Evolutionary conservation across 2,797 vertebrate species (phyloP), one percentile per base, ranked within the genome.

Genomic region (Tiaroga cobitis): DNA sequence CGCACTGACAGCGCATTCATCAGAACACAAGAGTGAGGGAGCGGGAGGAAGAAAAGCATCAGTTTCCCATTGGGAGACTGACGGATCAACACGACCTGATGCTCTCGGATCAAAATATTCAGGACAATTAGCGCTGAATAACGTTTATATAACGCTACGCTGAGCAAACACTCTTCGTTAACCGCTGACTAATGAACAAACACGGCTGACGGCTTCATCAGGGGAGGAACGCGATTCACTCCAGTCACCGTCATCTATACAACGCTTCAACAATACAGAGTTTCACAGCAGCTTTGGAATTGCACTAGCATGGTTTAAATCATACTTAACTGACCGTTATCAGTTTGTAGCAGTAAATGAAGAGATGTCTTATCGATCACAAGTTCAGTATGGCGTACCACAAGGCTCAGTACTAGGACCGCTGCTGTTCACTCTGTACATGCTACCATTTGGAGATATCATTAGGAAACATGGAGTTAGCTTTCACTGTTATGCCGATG

Each of bases 11-110:
- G 54, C 74, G 90, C 84, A 59, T 89, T 37, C 86, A 90, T 82
- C 81, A 81, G 82, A 49, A 34, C 21, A 78, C 70, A 37, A 54
- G 80, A 29, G 63, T 21, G 46, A 83, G 81, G 63, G 37, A 82
- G 6, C 74, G 54, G 89, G 88, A 88, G 90, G 88, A 86, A 90
- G 90, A 87, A 82, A 80, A 82, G 65, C 63, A 11, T 68, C 79
- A 2, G 65, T 49, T 80, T 39, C 79, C 32, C 41, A 3, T 26
- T 29, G 19, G 13, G 65, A 56, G 49, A 74, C 46, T 54, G 80
- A 81, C 80, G 10, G 67, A 18, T 54, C 7, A 81, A 81, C 80
- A 56, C 11, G 46, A 69, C 65, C 65, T 51, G 54, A 39, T 8
- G 59, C 3, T 7, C 19, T 1, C 19, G 19, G 13, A 76, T 76